phyloP scores from a whole-genome alignment of 2,888 invertebrate species.

The Diarsia rubi region DNA sequence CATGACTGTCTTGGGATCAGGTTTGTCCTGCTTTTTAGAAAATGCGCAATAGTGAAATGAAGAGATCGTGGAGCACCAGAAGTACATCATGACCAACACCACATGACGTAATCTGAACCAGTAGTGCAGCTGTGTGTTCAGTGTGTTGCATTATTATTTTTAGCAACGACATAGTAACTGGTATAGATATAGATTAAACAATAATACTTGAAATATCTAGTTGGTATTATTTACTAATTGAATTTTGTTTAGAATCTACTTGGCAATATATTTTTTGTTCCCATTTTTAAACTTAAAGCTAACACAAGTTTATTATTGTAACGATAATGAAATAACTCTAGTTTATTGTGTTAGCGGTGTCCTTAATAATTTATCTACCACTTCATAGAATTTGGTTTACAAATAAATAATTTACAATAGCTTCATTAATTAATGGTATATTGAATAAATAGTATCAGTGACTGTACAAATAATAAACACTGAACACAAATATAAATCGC shows the following conservation, averaged over 20 bases:
- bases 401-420: neutral
- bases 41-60: neutral
- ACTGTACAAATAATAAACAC: neutral
- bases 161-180: neutral
- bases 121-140: neutral
- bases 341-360: neutral
- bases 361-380: neutral
- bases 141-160: neutral
- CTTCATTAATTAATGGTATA: neutral
- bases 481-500: neutral
- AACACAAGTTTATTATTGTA: neutral
- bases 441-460: neutral
- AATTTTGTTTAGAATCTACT: neutral
- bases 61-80: conserved; percentile 6
- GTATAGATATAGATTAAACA: neutral
- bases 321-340: neutral
- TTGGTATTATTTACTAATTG: neutral
- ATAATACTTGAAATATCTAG: neutral
- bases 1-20: neutral
- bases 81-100: neutral
- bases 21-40: neutral
- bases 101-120: conserved; percentile 14
- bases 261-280: neutral
- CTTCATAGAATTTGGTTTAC: neutral
- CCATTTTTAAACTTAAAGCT: neutral